A percentile compares a stretch with the other conserved stretches of the same genome.
phyloP scores from a whole-genome alignment of 1,140 invertebrate genomes.

The Saccostrea echinata region DNA sequence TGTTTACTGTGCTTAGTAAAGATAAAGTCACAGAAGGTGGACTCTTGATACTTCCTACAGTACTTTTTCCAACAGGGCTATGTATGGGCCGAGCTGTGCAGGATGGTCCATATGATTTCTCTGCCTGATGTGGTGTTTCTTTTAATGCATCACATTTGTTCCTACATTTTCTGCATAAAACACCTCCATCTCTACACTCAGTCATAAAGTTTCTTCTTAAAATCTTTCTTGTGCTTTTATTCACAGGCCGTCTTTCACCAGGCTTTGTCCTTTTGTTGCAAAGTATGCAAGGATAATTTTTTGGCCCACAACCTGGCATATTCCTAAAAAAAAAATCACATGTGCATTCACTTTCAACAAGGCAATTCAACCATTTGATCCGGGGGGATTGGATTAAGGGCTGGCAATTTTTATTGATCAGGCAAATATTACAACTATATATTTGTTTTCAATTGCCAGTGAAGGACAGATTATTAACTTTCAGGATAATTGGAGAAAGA shows the following conservation, averaged over 20 bases:
- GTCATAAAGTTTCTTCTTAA: not conserved
- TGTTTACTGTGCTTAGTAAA: not conserved
- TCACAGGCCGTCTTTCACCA: not conserved
- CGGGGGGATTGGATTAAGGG: too few relatives aligned
- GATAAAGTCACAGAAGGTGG: not conserved
- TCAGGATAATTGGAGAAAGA: too few relatives aligned
- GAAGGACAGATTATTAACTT: too few relatives aligned
- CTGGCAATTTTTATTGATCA: too few relatives aligned
- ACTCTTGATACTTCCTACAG: not conserved
- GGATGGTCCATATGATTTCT: not conserved
- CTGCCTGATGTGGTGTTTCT: not conserved
- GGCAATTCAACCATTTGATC: too few relatives aligned
- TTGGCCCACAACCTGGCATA: not conserved
- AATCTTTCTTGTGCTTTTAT: not conserved
- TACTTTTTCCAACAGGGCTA: not conserved
- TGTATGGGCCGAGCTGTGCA: not conserved
- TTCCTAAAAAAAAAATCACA: not conserved
- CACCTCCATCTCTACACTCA: not conserved
- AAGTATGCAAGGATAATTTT: not conserved
- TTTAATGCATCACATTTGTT: not conserved
- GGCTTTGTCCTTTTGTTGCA: not conserved
- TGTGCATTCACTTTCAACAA: too few relatives aligned
- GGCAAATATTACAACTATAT: too few relatives aligned
- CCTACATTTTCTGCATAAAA: not conserved
- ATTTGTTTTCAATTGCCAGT: too few relatives aligned